phyloP scores from a whole-genome alignment of 1,140 invertebrate genomes.

The Dendroctonus valens region DNA sequence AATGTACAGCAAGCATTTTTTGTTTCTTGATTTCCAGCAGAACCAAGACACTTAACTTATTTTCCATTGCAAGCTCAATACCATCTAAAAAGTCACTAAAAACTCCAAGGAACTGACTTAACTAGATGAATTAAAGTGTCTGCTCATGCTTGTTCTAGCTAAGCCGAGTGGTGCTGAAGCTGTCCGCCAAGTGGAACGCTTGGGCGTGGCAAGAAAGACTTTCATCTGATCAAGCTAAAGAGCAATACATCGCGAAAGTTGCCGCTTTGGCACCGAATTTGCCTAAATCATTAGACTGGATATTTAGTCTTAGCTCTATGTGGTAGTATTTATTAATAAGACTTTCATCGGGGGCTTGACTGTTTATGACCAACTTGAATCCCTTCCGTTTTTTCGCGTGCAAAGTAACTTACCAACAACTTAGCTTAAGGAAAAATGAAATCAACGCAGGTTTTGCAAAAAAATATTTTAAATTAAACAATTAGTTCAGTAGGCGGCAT shows the following conservation, averaged over 20 bases:
- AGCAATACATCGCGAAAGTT: slow-evolving; percentile 78
- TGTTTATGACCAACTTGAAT: no score
- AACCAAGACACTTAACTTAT: no score
- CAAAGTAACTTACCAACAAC: no score
- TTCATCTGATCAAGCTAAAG: slow-evolving; percentile 75
- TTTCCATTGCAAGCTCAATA: no score
- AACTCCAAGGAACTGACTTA: no score
- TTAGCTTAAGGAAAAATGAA: background rate
- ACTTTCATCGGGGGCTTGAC: no score
- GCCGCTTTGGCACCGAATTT: slow-evolving; percentile 48
- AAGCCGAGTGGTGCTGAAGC: slow-evolving; percentile 60
- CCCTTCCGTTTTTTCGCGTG: no score
- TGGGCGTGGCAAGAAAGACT: slow-evolving; percentile 84
- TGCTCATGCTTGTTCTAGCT: slow-evolving; percentile 23
- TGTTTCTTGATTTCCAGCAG: no score
- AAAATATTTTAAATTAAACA: slow-evolving; percentile 3
- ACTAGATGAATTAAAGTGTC: background rate
- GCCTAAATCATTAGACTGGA: slow-evolving; percentile 14
- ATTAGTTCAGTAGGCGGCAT: slow-evolving; percentile 69
- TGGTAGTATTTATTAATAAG: no score
- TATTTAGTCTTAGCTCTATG: no score
- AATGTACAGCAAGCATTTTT: no score
- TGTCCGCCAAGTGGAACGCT: slow-evolving; percentile 93
- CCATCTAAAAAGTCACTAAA: no score
- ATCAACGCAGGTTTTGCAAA: background rate